Evolutionary conservation across 1,140 invertebrate genomes (phyloP), one percentile per base, ranked within the genome.

Genomic region (Magallana gigas): DNA sequence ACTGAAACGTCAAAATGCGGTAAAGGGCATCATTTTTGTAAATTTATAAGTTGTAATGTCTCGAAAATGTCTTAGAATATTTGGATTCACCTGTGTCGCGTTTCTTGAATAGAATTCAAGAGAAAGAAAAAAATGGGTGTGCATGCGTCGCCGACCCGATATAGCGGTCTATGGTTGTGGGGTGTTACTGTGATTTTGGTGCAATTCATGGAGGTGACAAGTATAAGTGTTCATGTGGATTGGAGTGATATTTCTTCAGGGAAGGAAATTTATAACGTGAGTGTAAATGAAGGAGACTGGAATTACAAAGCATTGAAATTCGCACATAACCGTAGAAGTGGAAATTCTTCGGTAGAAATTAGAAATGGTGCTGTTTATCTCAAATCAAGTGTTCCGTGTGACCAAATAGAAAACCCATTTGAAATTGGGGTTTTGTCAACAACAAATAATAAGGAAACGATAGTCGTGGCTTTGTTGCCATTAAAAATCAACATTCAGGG

Each of bases 401-500:
- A 76, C 36, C 11, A 76, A 76, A 76, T 76, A 29, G 68, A 29
- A 76, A 76, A 76, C 36, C 68, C 68, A 11, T 36, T 36, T 29
- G 23, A 76, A 76, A 76, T 76, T 29, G 23, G 23, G 8, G 36
- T 76, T 76, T 76, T 76, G 48, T 76, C 68, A 18, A 29, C 68
- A 29, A 76, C 23, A 36, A 29, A 76, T 23, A 29, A 36, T 11
- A 36, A 29, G 8, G 36, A 76, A 29, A 29, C 18, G 9, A 76
- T 12, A 36, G 36, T 76, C 9, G 68, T 76, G 23, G 23, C 68
- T 36, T 76, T 29, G 23, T 36, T 85, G 48, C 87, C 89, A n/a
- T 87, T 88, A 59, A 12, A 56, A 82, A 60, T 90, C 68, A 68
- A 71, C 58, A 23, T 86, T 16, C 62, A 90, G 16, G 87, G 89